Conservation (phyloP, 2,113 vertebrate genomes). For the Actenoides lindsayi region DNA sequence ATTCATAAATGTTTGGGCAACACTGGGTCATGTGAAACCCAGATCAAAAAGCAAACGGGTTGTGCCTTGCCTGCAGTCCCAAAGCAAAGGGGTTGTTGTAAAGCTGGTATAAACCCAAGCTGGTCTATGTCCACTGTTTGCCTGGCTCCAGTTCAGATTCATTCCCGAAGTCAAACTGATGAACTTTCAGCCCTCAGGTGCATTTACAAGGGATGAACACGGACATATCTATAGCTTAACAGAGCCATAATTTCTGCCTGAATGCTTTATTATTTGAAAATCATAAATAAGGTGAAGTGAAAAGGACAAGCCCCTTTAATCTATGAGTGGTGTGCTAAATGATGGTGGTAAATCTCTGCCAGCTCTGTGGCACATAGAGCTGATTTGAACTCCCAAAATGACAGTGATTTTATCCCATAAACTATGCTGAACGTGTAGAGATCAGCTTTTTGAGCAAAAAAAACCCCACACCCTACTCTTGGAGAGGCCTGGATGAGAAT, state of each 20-base stretch:
- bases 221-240: not conserved
- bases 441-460: not conserved
- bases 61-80: not conserved
- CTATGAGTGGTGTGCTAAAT: slow-evolving; percentile 36
- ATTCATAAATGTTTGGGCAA: not conserved
- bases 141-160: not conserved
- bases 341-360: slow-evolving; percentile 24
- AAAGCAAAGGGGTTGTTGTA: not conserved
- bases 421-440: not conserved
- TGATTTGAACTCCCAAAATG: slow-evolving; percentile 17
- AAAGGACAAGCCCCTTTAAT: slow-evolving; percentile 63
- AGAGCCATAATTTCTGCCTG: slow-evolving; percentile 50
- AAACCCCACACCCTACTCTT: not conserved
- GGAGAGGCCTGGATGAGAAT: not conserved
- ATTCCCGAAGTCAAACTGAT: not conserved
- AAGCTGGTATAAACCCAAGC: not conserved
- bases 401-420: not conserved
- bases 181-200: slow-evolving; percentile 21
- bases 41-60: not conserved
- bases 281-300: slow-evolving; percentile 49
- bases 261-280: slow-evolving; percentile 62
- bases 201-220: not conserved
- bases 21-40: not conserved
- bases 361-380: not conserved
- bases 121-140: not conserved